These are phyloP conservation scores for Tetramorium alpestre DNA, from an alignment of 1,140 invertebrate genomes.

Conservation along the genomic window DNA sequence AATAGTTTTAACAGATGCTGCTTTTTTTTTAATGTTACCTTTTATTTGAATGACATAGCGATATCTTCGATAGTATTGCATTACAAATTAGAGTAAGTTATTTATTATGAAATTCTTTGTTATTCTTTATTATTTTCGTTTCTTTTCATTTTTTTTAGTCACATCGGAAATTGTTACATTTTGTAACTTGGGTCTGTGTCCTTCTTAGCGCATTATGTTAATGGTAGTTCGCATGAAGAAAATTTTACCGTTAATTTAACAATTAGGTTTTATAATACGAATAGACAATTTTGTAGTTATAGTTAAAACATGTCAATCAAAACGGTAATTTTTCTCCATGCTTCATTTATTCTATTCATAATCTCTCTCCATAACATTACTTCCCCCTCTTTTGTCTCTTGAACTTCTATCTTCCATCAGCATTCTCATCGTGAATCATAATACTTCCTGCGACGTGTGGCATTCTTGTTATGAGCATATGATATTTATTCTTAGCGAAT, in stretches of 20 bases:
- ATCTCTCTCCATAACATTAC: not conserved
- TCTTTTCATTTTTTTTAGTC: not conserved
- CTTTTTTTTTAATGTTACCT: not conserved
- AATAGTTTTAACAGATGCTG: not conserved
- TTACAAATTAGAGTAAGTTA: not conserved
- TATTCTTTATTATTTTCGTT: not conserved
- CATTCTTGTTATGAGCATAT: conserved; percentile 59
- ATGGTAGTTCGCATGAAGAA: not conserved
- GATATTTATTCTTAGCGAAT: conserved; percentile 43
- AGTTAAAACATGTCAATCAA: not conserved
- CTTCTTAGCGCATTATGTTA: conserved; percentile 41
- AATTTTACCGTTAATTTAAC: conserved; percentile 6
- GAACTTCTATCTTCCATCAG: conserved; percentile 20
- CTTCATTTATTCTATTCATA: conserved; percentile 22
- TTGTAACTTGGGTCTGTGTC: conserved; percentile 50
- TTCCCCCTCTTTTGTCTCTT: not conserved
- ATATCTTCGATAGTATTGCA: conserved; percentile 22
- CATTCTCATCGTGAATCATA: conserved; percentile 37
- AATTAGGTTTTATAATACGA: not conserved
- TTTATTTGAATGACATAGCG: not conserved
- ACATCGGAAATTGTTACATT: not conserved
- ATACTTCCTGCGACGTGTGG: conserved; percentile 21
- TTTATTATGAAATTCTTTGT: not conserved
- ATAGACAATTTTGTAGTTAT: not conserved
- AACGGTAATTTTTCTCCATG: conserved; percentile 21